Conservation (phyloP, 2,888 invertebrate genomes). For the Morpho achilles region DNA sequence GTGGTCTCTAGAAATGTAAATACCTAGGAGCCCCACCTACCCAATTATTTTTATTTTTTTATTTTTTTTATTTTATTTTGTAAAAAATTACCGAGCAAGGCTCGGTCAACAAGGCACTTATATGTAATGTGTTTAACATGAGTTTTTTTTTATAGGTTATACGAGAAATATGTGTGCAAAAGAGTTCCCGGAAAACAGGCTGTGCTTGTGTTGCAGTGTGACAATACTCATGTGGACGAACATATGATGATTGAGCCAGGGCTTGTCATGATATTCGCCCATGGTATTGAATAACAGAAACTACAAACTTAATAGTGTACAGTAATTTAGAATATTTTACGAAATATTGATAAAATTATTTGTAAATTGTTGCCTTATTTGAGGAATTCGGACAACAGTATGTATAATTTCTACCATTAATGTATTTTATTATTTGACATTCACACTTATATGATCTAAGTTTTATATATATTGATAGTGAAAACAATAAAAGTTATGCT, state of each 20-base stretch:
- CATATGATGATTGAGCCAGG: slow-evolving; percentile 98
- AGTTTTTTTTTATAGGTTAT: slow-evolving; percentile 69
- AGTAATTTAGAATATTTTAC: neutral
- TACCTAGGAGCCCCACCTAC: too few relatives aligned
- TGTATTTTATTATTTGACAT: too few relatives aligned
- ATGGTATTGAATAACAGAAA: slow-evolving; percentile 88
- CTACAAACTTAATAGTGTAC: slow-evolving; percentile 3
- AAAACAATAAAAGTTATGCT: too few relatives aligned
- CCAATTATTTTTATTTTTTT: too few relatives aligned
- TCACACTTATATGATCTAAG: too few relatives aligned
- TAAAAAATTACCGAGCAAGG: too few relatives aligned
- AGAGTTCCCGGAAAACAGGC: slow-evolving; percentile 97
- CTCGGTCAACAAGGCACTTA: too few relatives aligned
- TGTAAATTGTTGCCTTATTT: neutral
- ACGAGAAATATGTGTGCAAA: slow-evolving; percentile 96
- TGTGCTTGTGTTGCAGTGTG: slow-evolving; percentile 95
- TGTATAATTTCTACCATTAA: too few relatives aligned
- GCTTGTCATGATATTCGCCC: slow-evolving; percentile 98
- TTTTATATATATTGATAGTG: too few relatives aligned
- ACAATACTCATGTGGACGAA: slow-evolving; percentile 96
- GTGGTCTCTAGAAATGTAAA: too few relatives aligned
- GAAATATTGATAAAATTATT: neutral
- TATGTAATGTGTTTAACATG: neutral
- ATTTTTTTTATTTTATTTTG: too few relatives aligned
- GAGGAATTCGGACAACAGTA: too few relatives aligned